Base-by-base conservation (phyloP, 2,113 vertebrate species). In the Daubentonia madagascariensis region DNA sequence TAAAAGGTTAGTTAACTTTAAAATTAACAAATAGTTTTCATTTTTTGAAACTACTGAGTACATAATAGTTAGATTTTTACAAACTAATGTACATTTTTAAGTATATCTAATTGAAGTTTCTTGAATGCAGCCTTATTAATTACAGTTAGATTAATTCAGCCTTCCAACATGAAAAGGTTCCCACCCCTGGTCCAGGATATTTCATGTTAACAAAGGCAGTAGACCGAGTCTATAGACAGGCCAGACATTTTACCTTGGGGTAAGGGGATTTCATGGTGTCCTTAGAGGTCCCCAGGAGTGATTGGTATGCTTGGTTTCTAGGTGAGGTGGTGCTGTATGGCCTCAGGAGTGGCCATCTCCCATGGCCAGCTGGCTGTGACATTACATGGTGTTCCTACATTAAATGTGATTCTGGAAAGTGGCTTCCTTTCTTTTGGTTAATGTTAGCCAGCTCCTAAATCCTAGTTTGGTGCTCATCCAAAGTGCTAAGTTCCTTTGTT, bases 401-500 rank as follows among this genome's bases (percentile, higher is more conserved):
- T 72, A 6, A 61, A 30, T 63, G 59, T 32, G 35, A 63, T 88
- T 87, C 35, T n/a, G 50, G 54, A 80, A 96, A 89, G 65, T 70
- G 67, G 37, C 78, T 91, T 85, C 59, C 18, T 91, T 63, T 48
- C 75, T 88, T 2, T 52, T 35, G 65, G 80, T 72, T 96, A 90
- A 76, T 10, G 16, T 93, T 37, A 45, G 30, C 40, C 78, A 18
- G 48, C 57, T 83, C 76, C 88, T 91, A 92, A 94, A 79, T 89
- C 93, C 89, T 75, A 43, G 65, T 40, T 37, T 35, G 76, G 43
- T 89, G 54, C 63, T 93, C 81, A 59, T 48, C 85, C 76, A 79
- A 48, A 88, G 65, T 7, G 32, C 73, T 83, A 30, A 97, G 78
- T 94, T 89, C 85, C 78, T 95, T 78, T 89, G 65, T 84, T 97